A percentile compares a stretch with the other conserved stretches of the same genome.
phyloP scores from a whole-genome alignment of 2,888 invertebrate species.

The Anodontia alba region DNA sequence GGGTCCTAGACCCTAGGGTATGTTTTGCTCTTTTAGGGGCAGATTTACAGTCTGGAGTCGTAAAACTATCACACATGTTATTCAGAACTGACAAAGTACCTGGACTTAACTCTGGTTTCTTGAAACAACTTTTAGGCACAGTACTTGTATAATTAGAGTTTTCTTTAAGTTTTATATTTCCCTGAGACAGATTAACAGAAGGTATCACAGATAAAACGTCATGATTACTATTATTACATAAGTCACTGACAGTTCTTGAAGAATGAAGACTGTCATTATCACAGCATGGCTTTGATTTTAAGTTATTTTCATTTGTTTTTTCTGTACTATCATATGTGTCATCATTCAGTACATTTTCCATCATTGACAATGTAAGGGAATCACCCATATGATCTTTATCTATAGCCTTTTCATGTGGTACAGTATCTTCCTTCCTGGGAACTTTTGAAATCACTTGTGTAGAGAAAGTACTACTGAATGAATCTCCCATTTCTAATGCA shows the following conservation, averaged over 20 bases:
- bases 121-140: neutral
- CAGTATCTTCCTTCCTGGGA: neutral
- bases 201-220: neutral
- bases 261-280: conserved; percentile 19
- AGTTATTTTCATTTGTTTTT: neutral
- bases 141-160: neutral
- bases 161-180: neutral
- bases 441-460: conserved; percentile 13
- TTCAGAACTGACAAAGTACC: conserved; percentile 49
- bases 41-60: conserved; percentile 36
- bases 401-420: neutral
- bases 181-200: neutral
- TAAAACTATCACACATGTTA: conserved; percentile 38
- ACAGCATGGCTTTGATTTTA: conserved; percentile 33
- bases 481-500: conserved; percentile 79
- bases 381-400: conserved; percentile 59
- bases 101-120: conserved; percentile 36
- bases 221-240: neutral
- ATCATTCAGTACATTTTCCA: conserved; percentile 69
- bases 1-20: conserved; percentile 20
- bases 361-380: conserved; percentile 76
- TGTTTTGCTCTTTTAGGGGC: conserved; percentile 37
- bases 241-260: neutral
- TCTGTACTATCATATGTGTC: neutral
- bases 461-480: conserved; percentile 64